A percentile compares a stretch with the other conserved stretches of the same genome.
Evolutionary conservation across 1,140 invertebrate species (phyloP).

Genomic region (Tyrophagus putrescentiae): DNA sequence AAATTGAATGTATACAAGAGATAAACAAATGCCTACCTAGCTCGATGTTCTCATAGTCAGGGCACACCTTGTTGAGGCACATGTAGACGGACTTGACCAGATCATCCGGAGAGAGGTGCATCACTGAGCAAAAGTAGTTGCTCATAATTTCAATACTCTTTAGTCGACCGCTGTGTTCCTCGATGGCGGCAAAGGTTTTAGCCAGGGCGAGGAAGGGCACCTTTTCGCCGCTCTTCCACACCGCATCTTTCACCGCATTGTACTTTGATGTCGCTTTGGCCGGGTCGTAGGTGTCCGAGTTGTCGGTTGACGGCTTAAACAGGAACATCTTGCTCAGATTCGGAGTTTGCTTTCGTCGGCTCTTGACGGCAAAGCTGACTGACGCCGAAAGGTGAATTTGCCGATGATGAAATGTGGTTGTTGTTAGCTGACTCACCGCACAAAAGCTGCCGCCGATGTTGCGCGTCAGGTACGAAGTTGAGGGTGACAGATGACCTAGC

Average conservation of each 20-base stretch:
- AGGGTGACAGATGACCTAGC: too few species aligned
- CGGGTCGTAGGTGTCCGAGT: conserved; percentile 51
- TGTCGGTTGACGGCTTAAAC: conserved; percentile 14
- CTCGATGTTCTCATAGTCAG: conserved; percentile 78
- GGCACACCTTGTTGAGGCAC: conserved; percentile 84
- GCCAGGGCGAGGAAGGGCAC: conserved; percentile 84
- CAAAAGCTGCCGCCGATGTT: not conserved
- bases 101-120: conserved; percentile 70
- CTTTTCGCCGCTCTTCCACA: conserved; percentile 58
- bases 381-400: not conserved
- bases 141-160: conserved; percentile 86
- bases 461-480: not conserved
- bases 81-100: conserved; percentile 78
- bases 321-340: conserved; percentile 18
- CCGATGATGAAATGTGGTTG: not conserved
- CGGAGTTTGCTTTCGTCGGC: not conserved
- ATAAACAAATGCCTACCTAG: conserved; percentile 42
- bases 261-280: conserved; percentile 56
- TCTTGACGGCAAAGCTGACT: not conserved
- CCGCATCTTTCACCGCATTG: conserved; percentile 76
- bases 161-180: conserved; percentile 63
- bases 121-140: conserved; percentile 87
- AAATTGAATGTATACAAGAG: not conserved
- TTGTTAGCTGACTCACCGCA: not conserved
- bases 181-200: conserved; percentile 76